A percentile compares a stretch with the other conserved stretches of the same genome.
Conservation (phyloP, 2,888 invertebrate species). For the Drosophila subsilvestris region DNA sequence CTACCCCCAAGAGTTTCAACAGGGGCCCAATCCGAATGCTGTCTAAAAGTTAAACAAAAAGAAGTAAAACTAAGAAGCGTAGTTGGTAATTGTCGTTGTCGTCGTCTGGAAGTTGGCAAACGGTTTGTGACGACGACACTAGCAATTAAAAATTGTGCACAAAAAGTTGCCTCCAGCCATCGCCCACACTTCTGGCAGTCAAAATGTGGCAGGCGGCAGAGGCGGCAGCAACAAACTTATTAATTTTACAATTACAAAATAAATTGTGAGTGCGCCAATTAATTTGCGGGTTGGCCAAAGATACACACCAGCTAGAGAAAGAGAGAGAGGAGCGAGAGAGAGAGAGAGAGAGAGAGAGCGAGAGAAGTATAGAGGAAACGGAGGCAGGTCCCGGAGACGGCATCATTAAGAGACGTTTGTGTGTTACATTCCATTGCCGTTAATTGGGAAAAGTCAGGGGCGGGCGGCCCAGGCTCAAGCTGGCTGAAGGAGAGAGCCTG, state of each 20-base stretch:
- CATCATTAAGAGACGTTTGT: conserved; percentile 70
- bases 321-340: neutral
- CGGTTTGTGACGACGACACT: conserved; percentile 56
- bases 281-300: conserved; percentile 67
- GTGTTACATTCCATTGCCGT: conserved; percentile 56
- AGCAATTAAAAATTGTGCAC: conserved; percentile 67
- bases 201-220: conserved; percentile 36
- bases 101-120: conserved; percentile 52
- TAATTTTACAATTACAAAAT: conserved; percentile 75
- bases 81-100: conserved; percentile 46
- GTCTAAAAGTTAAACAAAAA: conserved; percentile 48
- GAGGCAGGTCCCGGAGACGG: conserved; percentile 26
- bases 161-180: conserved; percentile 22
- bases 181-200: conserved; percentile 35
- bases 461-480: conserved; percentile 14
- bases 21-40: conserved; percentile 41
- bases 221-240: conserved; percentile 61
- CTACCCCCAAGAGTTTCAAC: conserved; percentile 32
- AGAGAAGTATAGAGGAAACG: neutral
- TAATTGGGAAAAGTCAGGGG: conserved; percentile 62
- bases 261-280: conserved; percentile 73
- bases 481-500: neutral
- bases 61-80: conserved; percentile 56
- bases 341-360: neutral
- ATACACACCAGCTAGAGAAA: conserved; percentile 50